Conservation (phyloP, 1,140 invertebrate genomes). For the Halesus radiatus region DNA sequence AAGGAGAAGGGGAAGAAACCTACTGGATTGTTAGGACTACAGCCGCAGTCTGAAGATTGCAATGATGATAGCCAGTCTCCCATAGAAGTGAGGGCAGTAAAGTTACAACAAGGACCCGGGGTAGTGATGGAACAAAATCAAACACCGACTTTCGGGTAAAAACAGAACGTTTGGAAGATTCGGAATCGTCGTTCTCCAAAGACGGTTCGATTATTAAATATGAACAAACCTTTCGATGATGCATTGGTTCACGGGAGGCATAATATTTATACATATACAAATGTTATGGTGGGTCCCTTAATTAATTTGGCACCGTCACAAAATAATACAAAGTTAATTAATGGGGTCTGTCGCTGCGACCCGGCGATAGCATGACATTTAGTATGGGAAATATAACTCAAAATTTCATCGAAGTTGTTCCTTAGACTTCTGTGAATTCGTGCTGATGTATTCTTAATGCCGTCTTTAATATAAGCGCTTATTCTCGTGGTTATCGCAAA, state of each 20-base stretch:
- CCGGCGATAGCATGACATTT: constrained; percentile 23
- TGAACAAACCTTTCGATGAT: background rate
- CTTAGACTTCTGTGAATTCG: background rate
- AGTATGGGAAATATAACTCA: constrained; percentile 29
- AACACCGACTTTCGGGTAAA: no score
- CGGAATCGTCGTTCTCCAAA: no score
- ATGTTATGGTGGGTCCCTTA: background rate
- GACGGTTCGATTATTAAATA: background rate
- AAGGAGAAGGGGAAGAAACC: no score
- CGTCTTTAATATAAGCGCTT: background rate
- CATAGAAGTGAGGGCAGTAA: no score
- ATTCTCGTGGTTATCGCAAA: background rate
- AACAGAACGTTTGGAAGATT: no score
- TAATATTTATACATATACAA: background rate
- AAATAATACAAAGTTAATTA: constrained; percentile 5
- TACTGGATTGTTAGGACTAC: no score
- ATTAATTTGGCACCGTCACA: constrained; percentile 5
- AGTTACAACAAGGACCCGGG: no score
- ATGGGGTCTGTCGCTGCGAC: constrained; percentile 15
- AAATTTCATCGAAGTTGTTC: background rate
- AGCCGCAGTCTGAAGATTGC: no score
- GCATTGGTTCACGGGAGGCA: background rate
- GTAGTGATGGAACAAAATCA: no score
- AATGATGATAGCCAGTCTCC: no score
- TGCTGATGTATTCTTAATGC: background rate